Conservation (phyloP, 30 jellyfish, hydroid and myxozoan species). For the Rhopilema esculentum region DNA sequence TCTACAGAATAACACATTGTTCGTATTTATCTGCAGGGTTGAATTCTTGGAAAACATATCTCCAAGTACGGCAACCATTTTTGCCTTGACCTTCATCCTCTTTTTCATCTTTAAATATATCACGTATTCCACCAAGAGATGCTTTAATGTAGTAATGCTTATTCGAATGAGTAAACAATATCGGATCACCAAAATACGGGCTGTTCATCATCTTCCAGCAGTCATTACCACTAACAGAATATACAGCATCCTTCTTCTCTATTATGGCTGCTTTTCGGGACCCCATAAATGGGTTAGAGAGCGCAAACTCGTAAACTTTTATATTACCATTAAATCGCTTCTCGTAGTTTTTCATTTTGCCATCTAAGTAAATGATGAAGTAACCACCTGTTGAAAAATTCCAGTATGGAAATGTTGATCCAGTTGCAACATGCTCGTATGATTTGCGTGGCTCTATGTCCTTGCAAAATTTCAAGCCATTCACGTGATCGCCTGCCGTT, state of each 20-base stretch:
- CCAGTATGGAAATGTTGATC: not conserved
- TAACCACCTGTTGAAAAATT: constrained; percentile 14
- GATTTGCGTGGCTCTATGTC: constrained; percentile 5
- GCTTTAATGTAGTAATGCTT: not conserved
- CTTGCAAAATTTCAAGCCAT: constrained; percentile 22
- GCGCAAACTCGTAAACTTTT: constrained; percentile 26
- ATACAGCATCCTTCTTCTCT: not conserved
- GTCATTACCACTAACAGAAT: not conserved
- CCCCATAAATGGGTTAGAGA: constrained; percentile 2
- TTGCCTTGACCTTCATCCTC: too few relatives aligned
- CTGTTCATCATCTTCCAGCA: constrained; percentile 1
- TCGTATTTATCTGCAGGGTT: not conserved
- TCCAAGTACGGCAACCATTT: constrained; percentile 28
- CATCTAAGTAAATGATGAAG: constrained; percentile 45
- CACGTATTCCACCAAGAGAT: not conserved
- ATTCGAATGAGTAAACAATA: not conserved
- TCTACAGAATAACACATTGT: not conserved
- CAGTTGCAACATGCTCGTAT: constrained; percentile 10
- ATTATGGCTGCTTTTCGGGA: constrained; percentile 4
- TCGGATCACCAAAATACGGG: not conserved
- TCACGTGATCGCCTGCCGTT: constrained; percentile 1
- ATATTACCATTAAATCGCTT: constrained; percentile 14
- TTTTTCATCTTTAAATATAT: not conserved
- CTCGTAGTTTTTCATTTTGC: not conserved
- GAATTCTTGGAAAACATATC: constrained; percentile 17